These are phyloP conservation scores for Macrochelys suwanniensis DNA, from an alignment of 2,797 vertebrate species.

Conservation along the genomic window DNA sequence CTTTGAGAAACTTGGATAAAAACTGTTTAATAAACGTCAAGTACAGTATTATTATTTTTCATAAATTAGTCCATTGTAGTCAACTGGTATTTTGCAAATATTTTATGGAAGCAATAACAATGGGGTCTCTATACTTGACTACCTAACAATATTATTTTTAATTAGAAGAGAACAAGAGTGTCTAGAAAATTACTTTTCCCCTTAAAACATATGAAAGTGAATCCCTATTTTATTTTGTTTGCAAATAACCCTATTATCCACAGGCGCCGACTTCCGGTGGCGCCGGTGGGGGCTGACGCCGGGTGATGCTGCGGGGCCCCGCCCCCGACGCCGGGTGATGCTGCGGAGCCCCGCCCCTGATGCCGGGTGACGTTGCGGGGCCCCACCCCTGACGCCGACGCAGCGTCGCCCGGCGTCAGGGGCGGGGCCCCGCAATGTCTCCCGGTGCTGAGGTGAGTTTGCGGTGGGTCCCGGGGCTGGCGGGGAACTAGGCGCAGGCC, in stretches of 20 bases:
- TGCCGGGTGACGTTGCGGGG: no score
- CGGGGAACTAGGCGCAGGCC: no score
- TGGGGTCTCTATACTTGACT: conserved; percentile 56
- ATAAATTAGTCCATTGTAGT: conserved; percentile 69
- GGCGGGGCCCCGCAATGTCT: no score
- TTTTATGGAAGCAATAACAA: conserved; percentile 70
- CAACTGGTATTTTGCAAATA: conserved; percentile 53
- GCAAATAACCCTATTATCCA: neutral
- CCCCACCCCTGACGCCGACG: no score
- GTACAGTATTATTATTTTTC: conserved; percentile 64
- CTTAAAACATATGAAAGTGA: conserved; percentile 45
- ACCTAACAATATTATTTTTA: conserved; percentile 55
- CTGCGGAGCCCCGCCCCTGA: no score
- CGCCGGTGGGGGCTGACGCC: no score
- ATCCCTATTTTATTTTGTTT: conserved; percentile 36
- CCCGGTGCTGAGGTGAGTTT: no score
- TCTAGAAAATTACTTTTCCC: neutral
- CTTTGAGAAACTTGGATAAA: conserved; percentile 66
- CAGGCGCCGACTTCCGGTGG: no score
- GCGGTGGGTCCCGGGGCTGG: no score
- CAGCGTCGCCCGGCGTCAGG: no score
- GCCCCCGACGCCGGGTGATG: no score
- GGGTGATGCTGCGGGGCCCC: no score
- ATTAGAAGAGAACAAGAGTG: conserved; percentile 55
- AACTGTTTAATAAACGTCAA: conserved; percentile 74